Evolutionary conservation across 2,888 invertebrate species (phyloP).

Genomic region (Nymphalis polychloros): DNA sequence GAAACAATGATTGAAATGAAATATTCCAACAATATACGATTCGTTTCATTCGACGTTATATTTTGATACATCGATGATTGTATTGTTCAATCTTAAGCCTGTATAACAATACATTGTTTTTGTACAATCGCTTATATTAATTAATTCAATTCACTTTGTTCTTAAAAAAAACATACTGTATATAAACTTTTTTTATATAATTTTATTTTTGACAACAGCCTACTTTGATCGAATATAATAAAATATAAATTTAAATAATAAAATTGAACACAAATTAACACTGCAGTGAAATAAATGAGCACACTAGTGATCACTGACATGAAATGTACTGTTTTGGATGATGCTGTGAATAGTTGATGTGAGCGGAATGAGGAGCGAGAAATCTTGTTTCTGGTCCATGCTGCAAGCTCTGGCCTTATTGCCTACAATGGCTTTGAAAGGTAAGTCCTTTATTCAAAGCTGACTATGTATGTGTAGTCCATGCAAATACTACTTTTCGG

Average conservation of each 20-base stretch:
- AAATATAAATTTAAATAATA: constrained; percentile 1
- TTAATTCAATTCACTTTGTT: not conserved
- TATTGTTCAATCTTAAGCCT: constrained; percentile 13
- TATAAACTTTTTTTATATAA: no score
- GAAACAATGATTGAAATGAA: constrained; percentile 41
- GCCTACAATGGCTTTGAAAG: constrained; percentile 75
- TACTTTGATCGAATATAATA: not conserved
- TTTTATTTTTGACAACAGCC: no score
- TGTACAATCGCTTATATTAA: not conserved
- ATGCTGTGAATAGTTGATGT: constrained; percentile 52
- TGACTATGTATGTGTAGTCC: not conserved
- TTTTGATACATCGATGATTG: constrained; percentile 15
- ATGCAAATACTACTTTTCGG: no score
- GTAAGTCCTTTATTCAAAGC: constrained; percentile 49
- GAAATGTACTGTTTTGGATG: constrained; percentile 62
- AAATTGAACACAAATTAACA: constrained; percentile 40
- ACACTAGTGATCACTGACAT: constrained; percentile 41
- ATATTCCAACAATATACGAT: constrained; percentile 30
- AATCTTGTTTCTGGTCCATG: constrained; percentile 71
- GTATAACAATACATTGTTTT: not conserved
- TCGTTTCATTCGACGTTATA: constrained; percentile 26
- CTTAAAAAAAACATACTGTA: no score
- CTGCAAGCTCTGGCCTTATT: constrained; percentile 70
- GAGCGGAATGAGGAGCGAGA: constrained; percentile 70
- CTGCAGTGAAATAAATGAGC: constrained; percentile 42